phyloP scores from a whole-genome alignment of 1,140 invertebrate genomes.

The Drosophila virilis region DNA sequence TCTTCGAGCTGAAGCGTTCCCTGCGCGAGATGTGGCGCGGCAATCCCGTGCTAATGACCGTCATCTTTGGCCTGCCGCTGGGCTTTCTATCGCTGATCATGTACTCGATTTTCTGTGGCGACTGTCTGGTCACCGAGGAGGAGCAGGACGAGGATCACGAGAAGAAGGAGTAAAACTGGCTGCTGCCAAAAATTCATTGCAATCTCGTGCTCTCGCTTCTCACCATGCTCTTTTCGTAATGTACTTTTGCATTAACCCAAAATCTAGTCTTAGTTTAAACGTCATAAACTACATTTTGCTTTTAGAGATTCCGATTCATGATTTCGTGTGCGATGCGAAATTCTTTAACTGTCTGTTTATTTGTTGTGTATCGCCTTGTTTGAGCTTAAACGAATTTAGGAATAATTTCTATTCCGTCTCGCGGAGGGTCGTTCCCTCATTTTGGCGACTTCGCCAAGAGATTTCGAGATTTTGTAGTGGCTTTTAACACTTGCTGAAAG shows the following conservation, averaged over 20 bases:
- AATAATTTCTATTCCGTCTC: too few relatives aligned
- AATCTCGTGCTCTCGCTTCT: constrained; percentile 24
- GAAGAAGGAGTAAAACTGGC: constrained; percentile 83
- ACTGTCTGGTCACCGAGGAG: constrained; percentile 96
- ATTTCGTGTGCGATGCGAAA: constrained; percentile 7
- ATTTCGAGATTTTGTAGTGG: too few relatives aligned
- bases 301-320: constrained; percentile 10
- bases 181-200: constrained; percentile 12
- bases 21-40: constrained; percentile 94
- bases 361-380: constrained; percentile 9
- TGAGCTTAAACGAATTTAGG: too few relatives aligned
- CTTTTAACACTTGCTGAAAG: too few relatives aligned
- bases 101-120: constrained; percentile 96
- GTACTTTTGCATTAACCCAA: constrained; percentile 39
- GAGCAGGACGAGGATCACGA: constrained; percentile 88
- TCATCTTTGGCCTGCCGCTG: constrained; percentile 94
- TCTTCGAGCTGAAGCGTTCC: constrained; percentile 91
- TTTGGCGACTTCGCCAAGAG: too few relatives aligned
- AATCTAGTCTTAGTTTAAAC: constrained; percentile 57
- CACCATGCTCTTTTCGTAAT: background rate
- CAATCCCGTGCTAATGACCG: constrained; percentile 94
- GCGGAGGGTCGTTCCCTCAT: too few relatives aligned
- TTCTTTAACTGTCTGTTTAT: constrained; percentile 15
- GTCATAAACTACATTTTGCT: constrained; percentile 21
- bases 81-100: constrained; percentile 96